Conservation (phyloP, 2,797 vertebrate genomes). For the Cephalopachus bancanus region DNA sequence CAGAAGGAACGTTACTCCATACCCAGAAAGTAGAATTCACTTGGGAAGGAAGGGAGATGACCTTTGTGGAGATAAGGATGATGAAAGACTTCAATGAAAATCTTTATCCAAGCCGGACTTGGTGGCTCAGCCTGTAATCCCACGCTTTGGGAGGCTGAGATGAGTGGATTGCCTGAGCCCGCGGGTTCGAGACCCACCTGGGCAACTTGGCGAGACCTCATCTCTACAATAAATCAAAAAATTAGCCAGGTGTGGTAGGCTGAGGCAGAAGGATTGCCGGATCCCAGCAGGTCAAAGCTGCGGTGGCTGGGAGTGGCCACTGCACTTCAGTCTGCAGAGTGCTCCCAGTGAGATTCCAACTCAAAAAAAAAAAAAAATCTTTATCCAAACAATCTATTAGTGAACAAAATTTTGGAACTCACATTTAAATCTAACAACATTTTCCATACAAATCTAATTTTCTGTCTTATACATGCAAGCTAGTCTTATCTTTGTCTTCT, state of each 20-base stretch:
- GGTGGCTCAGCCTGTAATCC: too few species aligned
- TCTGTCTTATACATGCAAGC: neutral
- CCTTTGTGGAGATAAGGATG: neutral
- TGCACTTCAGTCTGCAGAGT: too few species aligned
- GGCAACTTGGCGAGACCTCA: too few species aligned
- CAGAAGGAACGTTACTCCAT: neutral
- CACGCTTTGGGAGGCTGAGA: too few species aligned
- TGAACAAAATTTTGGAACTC: neutral
- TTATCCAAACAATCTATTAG: neutral
- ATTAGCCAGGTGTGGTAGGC: too few species aligned
- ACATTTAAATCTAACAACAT: neutral
- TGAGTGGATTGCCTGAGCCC: too few species aligned
- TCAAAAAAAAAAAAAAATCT: neutral
- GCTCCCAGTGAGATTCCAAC: too few species aligned
- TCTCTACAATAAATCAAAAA: too few species aligned
- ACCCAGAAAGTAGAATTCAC: neutral
- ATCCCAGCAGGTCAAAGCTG: too few species aligned
- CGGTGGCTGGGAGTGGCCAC: too few species aligned
- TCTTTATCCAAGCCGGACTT: neutral
- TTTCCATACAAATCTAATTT: constrained; percentile 23
- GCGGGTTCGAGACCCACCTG: too few species aligned
- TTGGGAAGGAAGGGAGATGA: neutral
- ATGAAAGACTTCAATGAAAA: neutral
- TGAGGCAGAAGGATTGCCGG: too few species aligned
- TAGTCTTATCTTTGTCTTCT: neutral